A percentile compares a stretch with the other conserved stretches of the same genome.
phyloP scores from a whole-genome alignment of 2,797 vertebrate genomes.

The Australoheros facetus region DNA sequence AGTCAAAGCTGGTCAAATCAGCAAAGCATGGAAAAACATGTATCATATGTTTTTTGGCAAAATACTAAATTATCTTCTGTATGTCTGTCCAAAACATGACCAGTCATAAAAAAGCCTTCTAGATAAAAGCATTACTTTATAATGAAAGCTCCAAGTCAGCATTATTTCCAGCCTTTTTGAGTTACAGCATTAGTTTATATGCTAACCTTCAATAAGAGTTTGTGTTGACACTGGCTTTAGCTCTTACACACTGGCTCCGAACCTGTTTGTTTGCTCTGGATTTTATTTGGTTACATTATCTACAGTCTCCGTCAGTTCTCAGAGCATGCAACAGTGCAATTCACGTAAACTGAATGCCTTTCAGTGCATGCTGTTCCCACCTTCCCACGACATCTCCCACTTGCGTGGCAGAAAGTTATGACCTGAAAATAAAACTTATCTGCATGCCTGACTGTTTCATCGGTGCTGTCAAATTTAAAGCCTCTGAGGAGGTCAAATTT shows the following conservation, averaged over 20 bases:
- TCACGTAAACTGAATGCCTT: background rate
- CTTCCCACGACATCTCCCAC: background rate
- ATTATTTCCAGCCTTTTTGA: constrained; percentile 11
- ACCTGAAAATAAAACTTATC: constrained; percentile 14
- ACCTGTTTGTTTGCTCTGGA: constrained; percentile 48
- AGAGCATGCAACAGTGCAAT: background rate
- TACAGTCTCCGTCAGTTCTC: constrained; percentile 8
- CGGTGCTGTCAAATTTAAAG: background rate
- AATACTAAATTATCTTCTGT: background rate
- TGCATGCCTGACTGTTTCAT: background rate
- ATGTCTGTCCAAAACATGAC: background rate
- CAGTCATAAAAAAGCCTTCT: background rate
- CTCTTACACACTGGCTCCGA: constrained; percentile 6
- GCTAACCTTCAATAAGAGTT: constrained; percentile 50
- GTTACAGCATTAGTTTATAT: constrained; percentile 21
- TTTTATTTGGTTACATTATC: constrained; percentile 19
- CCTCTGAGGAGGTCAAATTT: constrained; percentile 4
- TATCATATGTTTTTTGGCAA: background rate
- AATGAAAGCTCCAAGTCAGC: constrained; percentile 12
- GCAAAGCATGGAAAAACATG: background rate
- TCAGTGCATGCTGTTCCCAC: background rate
- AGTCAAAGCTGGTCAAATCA: background rate
- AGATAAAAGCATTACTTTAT: background rate
- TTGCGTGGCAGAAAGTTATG: constrained; percentile 1
- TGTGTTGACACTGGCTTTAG: constrained; percentile 56